Base-by-base conservation (phyloP, 1,140 invertebrate species). In the Scaptodrosophila lebanonensis region DNA sequence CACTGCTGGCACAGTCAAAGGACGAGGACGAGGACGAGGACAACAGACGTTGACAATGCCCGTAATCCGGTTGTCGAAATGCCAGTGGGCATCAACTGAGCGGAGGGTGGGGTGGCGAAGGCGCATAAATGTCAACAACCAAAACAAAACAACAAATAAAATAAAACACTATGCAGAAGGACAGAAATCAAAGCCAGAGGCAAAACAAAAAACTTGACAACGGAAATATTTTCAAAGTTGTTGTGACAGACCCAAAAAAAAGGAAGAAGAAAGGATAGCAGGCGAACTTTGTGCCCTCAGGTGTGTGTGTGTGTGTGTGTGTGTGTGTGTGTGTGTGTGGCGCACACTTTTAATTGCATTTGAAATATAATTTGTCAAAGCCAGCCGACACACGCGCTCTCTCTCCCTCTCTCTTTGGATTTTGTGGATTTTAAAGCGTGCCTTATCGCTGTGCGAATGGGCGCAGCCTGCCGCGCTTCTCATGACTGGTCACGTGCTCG, bases 341-440 rank as follows among this genome's bases (percentile, higher is more conserved):
- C 2, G 17, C 7, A 18, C 33, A 27, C n/a, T 44, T 51, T 60
- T 70, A 57, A 62, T 75, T 57, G 45, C 50, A 59, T 66, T 73
- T 44, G 44, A 35, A 62, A 64, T 49, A 50, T 45, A 64, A 79
- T 79, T 77, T 79, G 73, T 77, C 68, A 69, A 59, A 70, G 64
- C 40, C n/a, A 42, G 12, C 42, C 22, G 1, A 11, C 20, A n/a
- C 12, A 44, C 8, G 27, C 2, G 16, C 8, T 22, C 3, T 20
- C 36, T 38, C 1, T n/a, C 20, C 1, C 18, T 17, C 9, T 1
- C 4, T 2, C 12, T 3, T 25, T 25, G 25, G 36, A 8, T 13
- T 20, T 4, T 29, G 6, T 18, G 25, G 9, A 15, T 15, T 20
- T 12, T 29, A 44, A 61, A 65, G 61, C 73, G 73, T 79, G 73